Percentiles rank a stretch among this genome's conserved stretches.
phyloP scores from a whole-genome alignment of 2,113 vertebrate species.

The Bostrychus sinensis region DNA sequence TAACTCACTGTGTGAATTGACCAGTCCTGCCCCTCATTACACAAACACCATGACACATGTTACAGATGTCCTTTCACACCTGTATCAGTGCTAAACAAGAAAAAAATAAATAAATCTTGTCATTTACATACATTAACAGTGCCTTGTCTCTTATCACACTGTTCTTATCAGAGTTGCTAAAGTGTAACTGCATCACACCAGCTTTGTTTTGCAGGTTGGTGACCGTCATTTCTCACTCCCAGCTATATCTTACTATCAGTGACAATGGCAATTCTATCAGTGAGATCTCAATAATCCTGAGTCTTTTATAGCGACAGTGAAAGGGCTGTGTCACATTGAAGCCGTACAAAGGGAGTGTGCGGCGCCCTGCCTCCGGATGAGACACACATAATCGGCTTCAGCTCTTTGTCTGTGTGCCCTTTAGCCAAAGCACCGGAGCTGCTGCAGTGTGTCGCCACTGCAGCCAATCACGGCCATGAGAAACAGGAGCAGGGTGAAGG shows the following conservation, averaged over 20 bases:
- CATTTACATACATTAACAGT: slow-evolving; percentile 5
- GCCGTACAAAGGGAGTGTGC: slow-evolving; percentile 49
- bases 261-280: slow-evolving; percentile 55
- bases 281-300: slow-evolving; percentile 63
- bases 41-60: background rate
- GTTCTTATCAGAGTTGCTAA: slow-evolving; percentile 20
- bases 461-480: slow-evolving; percentile 43
- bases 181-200: slow-evolving; percentile 36
- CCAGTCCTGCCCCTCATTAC: slow-evolving; percentile 1
- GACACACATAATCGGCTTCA: slow-evolving; percentile 64
- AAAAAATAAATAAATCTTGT: background rate
- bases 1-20: background rate
- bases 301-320: slow-evolving; percentile 65
- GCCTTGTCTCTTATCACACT: slow-evolving; percentile 28
- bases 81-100: background rate
- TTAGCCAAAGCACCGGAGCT: slow-evolving; percentile 58
- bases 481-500: slow-evolving; percentile 29
- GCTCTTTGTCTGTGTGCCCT: slow-evolving; percentile 65
- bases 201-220: slow-evolving; percentile 53
- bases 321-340: slow-evolving; percentile 58
- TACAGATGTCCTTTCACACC: background rate
- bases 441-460: slow-evolving; percentile 24
- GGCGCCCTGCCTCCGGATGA: slow-evolving; percentile 55
- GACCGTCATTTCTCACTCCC: slow-evolving; percentile 54
- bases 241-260: slow-evolving; percentile 58